These are phyloP conservation scores for Lepilemur ruficaudatus DNA, from an alignment of 2,797 vertebrate species.

Conservation along the genomic window DNA sequence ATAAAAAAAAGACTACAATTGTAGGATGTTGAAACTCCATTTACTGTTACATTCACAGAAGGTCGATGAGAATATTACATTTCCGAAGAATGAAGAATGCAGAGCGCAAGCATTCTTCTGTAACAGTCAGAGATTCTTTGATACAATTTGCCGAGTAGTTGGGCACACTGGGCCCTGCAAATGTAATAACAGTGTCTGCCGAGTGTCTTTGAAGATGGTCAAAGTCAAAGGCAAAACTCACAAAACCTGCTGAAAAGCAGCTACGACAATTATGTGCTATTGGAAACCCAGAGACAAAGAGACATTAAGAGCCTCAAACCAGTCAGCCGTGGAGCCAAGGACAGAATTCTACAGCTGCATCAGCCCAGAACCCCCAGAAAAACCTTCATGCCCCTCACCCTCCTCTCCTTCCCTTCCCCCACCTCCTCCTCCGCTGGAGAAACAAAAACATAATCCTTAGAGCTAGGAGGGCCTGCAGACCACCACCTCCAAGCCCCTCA, in stretches of 20 bases:
- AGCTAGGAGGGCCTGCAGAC: neutral
- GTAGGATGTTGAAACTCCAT: constrained; percentile 18
- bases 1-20: neutral
- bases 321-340: neutral
- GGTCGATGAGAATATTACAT: constrained; percentile 52
- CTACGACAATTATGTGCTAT: constrained; percentile 57
- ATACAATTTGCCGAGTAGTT: constrained; percentile 63
- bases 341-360: constrained; percentile 47
- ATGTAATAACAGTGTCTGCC: constrained; percentile 47
- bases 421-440: neutral
- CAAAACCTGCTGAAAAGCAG: constrained; percentile 43
- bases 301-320: constrained; percentile 36
- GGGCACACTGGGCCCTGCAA: neutral
- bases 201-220: constrained; percentile 59
- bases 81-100: constrained; percentile 36
- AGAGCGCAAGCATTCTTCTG: constrained; percentile 48
- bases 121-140: constrained; percentile 43
- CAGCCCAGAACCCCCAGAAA: neutral
- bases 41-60: constrained; percentile 50
- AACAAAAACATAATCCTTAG: neutral
- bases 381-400: neutral
- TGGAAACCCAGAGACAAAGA: constrained; percentile 63
- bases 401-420: too few species aligned
- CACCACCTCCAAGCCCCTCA: neutral
- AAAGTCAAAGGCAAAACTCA: constrained; percentile 67